phyloP scores from a whole-genome alignment of 1,140 invertebrate genomes.

The Drosophila equinoxialis region DNA sequence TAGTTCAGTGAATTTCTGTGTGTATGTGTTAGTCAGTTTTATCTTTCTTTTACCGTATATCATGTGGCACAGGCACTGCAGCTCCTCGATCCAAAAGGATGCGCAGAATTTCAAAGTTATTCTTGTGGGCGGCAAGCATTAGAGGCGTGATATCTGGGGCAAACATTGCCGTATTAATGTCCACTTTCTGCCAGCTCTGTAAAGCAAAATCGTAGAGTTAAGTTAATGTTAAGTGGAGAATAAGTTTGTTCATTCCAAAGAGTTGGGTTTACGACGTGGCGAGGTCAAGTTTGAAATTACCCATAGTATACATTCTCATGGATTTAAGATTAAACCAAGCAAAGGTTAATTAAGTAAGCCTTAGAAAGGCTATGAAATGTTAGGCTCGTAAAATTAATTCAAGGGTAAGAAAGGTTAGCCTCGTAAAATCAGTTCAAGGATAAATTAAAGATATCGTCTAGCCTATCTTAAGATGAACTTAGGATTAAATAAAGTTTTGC shows the following conservation, averaged over 20 bases:
- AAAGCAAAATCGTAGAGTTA: constrained; percentile 14
- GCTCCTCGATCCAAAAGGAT: constrained; percentile 94
- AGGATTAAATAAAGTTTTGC: too few relatives aligned
- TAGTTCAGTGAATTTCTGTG: neutral
- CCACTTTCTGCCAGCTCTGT: constrained; percentile 94
- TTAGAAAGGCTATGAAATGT: too few relatives aligned
- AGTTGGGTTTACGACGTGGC: too few relatives aligned
- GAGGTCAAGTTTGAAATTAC: too few relatives aligned
- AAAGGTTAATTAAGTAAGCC: too few relatives aligned
- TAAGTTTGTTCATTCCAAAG: neutral
- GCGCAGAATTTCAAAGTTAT: constrained; percentile 98
- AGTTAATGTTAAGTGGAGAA: neutral
- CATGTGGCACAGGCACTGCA: constrained; percentile 93
- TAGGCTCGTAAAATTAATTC: too few relatives aligned
- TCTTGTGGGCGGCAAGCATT: constrained; percentile 94
- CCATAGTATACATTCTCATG: too few relatives aligned
- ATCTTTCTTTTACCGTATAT: constrained; percentile 86
- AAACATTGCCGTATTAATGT: constrained; percentile 91
- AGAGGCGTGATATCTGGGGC: constrained; percentile 96
- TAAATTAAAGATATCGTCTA: too few relatives aligned
- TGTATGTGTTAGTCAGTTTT: neutral
- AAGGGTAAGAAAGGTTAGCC: too few relatives aligned
- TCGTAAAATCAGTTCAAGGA: too few relatives aligned
- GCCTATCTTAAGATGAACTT: too few relatives aligned
- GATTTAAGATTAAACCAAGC: too few relatives aligned